phyloP scores from a whole-genome alignment of 2,113 vertebrate genomes.

The Eulemur rufifrons region DNA sequence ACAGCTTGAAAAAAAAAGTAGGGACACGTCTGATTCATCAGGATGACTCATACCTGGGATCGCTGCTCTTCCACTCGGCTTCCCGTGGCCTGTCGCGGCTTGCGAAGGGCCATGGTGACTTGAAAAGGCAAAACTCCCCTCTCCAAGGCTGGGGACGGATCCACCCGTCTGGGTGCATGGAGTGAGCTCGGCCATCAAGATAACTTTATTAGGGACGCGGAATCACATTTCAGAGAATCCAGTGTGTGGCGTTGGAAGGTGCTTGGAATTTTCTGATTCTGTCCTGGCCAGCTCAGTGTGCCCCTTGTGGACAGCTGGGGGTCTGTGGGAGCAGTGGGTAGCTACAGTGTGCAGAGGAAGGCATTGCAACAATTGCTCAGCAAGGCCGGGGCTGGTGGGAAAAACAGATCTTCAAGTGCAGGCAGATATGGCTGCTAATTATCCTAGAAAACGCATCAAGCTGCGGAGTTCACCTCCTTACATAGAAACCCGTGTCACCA shows the following conservation, averaged over 20 bases:
- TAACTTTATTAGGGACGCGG: constrained; percentile 41
- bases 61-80: constrained; percentile 43
- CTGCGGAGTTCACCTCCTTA: neutral
- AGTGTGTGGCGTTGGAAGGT: neutral
- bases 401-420: neutral
- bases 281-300: neutral
- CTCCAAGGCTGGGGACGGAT: neutral
- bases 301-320: neutral
- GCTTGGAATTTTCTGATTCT: neutral
- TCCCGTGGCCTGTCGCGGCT: constrained; percentile 76
- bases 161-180: neutral
- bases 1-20: constrained; percentile 68
- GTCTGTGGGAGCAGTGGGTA: neutral
- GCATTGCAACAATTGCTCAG: neutral
- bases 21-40: constrained; percentile 83
- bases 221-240: constrained; percentile 66
- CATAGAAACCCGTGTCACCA: neutral
- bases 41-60: constrained; percentile 82
- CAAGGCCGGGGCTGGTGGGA: neutral
- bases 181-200: constrained; percentile 53
- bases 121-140: constrained; percentile 58
- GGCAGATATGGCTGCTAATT: neutral
- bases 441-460: neutral
- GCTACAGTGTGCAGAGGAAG: neutral
- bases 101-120: constrained; percentile 60